Evolutionary conservation across 1,140 invertebrate species (phyloP).

Genomic region (Bilobella aurantiaca): DNA sequence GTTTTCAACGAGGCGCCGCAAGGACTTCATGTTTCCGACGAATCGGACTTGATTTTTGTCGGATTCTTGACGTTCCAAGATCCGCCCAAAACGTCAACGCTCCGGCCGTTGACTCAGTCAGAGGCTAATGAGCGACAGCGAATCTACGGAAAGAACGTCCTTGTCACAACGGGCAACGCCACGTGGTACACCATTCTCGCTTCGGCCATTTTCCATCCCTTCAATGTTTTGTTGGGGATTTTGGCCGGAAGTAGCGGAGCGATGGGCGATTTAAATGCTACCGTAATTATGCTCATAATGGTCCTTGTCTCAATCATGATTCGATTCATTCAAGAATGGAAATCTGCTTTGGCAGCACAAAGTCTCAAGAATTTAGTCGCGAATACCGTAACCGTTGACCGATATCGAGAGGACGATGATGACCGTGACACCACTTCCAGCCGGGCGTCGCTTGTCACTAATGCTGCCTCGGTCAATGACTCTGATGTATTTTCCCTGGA

Average conservation of each 20-base stretch:
- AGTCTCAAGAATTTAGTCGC: not conserved
- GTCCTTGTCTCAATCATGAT: too few species aligned
- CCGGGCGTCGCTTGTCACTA: not conserved
- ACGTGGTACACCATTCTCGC: too few species aligned
- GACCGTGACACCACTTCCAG: not conserved
- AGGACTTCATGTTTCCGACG: too few species aligned
- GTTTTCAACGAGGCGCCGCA: too few species aligned
- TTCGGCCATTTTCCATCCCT: conserved; percentile 1
- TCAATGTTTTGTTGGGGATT: not conserved
- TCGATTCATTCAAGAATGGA: conserved; percentile 7
- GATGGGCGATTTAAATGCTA: not conserved
- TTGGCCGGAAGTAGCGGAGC: not conserved
- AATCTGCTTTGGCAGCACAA: not conserved
- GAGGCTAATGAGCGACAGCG: too few species aligned
- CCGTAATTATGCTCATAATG: not conserved
- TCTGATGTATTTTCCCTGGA: not conserved
- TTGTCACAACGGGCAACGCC: too few species aligned
- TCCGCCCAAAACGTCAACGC: too few species aligned
- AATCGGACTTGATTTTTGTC: too few species aligned
- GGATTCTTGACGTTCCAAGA: too few species aligned
- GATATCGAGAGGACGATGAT: not conserved
- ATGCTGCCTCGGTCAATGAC: not conserved
- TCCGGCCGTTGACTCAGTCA: too few species aligned
- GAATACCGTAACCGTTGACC: not conserved
- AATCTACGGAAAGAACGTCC: too few species aligned